Percentiles rank a stretch among this genome's conserved stretches.
phyloP scores from a whole-genome alignment of 2,888 invertebrate species.

The Bugula neritina region DNA sequence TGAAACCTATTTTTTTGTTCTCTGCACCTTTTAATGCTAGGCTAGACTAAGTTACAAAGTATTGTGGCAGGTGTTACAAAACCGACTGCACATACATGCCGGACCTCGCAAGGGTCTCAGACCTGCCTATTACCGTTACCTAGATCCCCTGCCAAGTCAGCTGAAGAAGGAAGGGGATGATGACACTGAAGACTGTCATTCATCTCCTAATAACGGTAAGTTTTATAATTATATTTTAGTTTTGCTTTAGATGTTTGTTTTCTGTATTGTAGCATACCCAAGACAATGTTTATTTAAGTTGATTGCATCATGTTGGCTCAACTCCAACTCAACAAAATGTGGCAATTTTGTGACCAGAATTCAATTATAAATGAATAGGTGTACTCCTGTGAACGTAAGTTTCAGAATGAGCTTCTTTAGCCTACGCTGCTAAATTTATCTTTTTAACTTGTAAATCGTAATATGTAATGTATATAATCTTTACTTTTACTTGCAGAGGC shows the following conservation, averaged over 20 bases:
- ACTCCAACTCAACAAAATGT: too few relatives aligned
- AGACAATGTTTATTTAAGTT: too few relatives aligned
- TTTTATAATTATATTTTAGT: neutral
- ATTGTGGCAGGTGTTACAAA: neutral
- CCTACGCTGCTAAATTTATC: too few relatives aligned
- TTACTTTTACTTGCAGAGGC: neutral
- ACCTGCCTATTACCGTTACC: constrained; percentile 5
- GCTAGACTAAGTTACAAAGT: neutral
- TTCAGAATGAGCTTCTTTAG: too few relatives aligned
- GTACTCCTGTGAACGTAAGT: too few relatives aligned
- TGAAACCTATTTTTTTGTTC: neutral
- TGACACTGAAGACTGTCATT: neutral
- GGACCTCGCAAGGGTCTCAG: neutral
- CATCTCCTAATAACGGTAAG: neutral
- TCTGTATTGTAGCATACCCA: too few relatives aligned
- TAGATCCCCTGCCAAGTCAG: neutral
- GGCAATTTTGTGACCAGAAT: too few relatives aligned
- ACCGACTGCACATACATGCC: neutral
- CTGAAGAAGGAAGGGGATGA: neutral
- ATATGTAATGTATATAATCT: too few relatives aligned
- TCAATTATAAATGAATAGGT: too few relatives aligned
- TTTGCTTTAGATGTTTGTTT: too few relatives aligned
- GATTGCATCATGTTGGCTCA: too few relatives aligned
- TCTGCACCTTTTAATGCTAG: neutral
- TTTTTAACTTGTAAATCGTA: too few relatives aligned